phyloP scores from a whole-genome alignment of 2,113 vertebrate species.

The Sterna hirundo region DNA sequence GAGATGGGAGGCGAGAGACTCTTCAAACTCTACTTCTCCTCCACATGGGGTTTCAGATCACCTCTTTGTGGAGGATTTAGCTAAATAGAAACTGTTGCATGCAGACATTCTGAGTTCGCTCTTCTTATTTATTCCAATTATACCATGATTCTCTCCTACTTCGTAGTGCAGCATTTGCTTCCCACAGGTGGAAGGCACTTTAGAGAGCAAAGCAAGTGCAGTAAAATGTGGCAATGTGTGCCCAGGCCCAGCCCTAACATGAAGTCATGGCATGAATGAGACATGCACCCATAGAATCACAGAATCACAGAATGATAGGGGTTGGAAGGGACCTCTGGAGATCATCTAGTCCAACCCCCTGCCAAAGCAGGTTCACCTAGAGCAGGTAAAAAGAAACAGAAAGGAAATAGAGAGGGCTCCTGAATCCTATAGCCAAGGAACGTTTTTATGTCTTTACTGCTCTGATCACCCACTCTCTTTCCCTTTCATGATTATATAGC shows the following conservation, averaged over 20 bases:
- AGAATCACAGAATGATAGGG: neutral
- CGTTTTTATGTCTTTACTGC: accelerated
- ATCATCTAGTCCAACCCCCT: too few relatives aligned
- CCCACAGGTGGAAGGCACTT: neutral
- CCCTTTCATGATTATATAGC: neutral
- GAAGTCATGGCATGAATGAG: neutral
- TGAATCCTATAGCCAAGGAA: neutral
- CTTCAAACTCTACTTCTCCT: neutral
- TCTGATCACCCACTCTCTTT: neutral
- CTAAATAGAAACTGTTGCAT: neutral
- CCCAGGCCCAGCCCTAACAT: neutral
- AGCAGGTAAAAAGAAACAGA: too few relatives aligned
- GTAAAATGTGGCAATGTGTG: neutral
- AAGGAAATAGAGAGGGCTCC: neutral
- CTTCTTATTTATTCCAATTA: neutral
- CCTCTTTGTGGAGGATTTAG: neutral
- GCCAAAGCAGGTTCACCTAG: too few relatives aligned
- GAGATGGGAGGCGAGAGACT: neutral
- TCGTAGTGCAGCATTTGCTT: accelerated
- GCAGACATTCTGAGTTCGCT: neutral
- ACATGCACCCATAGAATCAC: accelerated
- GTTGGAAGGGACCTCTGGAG: too few relatives aligned
- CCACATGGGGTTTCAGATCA: accelerated
- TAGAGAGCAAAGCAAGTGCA: neutral
- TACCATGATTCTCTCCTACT: neutral